A percentile compares a stretch with the other conserved stretches of the same genome.
These are phyloP conservation scores for Pao palembangensis DNA, from an alignment of 2,113 vertebrate genomes.

Conservation along the genomic window DNA sequence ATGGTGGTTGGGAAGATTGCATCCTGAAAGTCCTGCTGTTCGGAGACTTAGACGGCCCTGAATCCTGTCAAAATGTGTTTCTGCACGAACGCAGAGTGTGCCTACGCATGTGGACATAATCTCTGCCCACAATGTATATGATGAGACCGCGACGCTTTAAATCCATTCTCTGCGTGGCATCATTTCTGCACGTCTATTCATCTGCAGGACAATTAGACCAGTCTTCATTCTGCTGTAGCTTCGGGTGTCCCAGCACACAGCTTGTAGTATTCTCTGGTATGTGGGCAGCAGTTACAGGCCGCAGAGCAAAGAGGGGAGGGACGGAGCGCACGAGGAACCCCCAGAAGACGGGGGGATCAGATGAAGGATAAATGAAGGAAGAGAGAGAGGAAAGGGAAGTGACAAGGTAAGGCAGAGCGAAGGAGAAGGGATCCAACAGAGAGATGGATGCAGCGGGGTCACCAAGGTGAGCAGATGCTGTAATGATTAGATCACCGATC, in stretches of 20 bases:
- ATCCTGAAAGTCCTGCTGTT: slow-evolving; percentile 22
- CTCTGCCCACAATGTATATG: neutral
- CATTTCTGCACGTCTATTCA: slow-evolving; percentile 20
- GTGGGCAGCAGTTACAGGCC: no score
- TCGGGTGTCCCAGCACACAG: neutral
- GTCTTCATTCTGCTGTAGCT: slow-evolving; percentile 19
- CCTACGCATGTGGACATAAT: slow-evolving; percentile 13
- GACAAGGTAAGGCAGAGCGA: slow-evolving; percentile 42
- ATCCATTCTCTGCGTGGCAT: slow-evolving; percentile 18
- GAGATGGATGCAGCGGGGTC: slow-evolving; percentile 67
- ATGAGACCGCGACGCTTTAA: neutral
- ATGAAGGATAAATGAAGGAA: slow-evolving; percentile 50
- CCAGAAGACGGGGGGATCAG: slow-evolving; percentile 42
- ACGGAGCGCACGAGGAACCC: slow-evolving; percentile 36
- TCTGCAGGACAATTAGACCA: slow-evolving; percentile 18
- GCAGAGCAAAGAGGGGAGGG: slow-evolving; percentile 9
- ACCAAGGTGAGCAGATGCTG: slow-evolving; percentile 66
- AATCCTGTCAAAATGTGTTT: slow-evolving; percentile 27
- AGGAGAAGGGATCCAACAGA: slow-evolving; percentile 52
- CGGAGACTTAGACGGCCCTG: slow-evolving; percentile 16
- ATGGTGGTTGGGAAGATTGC: slow-evolving; percentile 11
- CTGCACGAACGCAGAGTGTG: slow-evolving; percentile 10
- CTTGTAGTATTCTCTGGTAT: no score
- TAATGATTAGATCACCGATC: slow-evolving; percentile 75
- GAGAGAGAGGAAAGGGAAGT: slow-evolving; percentile 24